Evolutionary conservation across 2,113 vertebrate species (phyloP).

Genomic region (Progne subis): DNA sequence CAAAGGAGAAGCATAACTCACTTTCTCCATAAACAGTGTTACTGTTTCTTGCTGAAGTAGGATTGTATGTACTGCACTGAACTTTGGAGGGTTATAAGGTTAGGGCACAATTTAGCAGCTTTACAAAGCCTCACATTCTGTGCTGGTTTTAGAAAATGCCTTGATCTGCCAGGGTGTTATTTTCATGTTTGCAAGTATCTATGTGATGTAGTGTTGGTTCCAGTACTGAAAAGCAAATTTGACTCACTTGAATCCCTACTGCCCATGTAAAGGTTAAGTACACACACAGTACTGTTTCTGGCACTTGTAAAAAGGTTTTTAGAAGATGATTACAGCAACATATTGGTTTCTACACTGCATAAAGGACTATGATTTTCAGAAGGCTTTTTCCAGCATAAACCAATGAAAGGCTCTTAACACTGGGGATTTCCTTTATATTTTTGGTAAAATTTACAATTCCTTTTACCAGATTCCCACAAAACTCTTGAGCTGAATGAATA

Average conservation of each 20-base stretch:
- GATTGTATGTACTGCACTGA: not conserved
- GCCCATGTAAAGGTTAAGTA: conserved; percentile 34
- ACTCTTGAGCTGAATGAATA: not conserved
- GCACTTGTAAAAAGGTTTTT: conserved; percentile 7
- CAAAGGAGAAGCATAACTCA: not conserved
- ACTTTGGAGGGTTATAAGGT: not conserved
- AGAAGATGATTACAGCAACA: not conserved
- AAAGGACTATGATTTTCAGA: not conserved
- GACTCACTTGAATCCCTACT: not conserved
- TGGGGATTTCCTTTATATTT: not conserved
- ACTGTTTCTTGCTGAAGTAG: not conserved
- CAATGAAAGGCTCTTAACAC: not conserved
- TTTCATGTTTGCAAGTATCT: not conserved
- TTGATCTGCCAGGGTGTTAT: conserved; percentile 19
- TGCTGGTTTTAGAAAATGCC: conserved; percentile 5
- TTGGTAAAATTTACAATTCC: not conserved
- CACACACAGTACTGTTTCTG: conserved; percentile 13
- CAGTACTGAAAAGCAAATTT: conserved; percentile 21
- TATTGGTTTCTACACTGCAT: not conserved
- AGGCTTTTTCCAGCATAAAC: not conserved
- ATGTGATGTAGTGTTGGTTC: not conserved
- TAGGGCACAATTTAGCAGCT: not conserved
- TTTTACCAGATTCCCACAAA: not conserved
- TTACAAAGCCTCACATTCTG: not conserved
- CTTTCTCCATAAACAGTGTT: not conserved